Conservation (phyloP, 2,113 vertebrate genomes). For the Solea solea region DNA sequence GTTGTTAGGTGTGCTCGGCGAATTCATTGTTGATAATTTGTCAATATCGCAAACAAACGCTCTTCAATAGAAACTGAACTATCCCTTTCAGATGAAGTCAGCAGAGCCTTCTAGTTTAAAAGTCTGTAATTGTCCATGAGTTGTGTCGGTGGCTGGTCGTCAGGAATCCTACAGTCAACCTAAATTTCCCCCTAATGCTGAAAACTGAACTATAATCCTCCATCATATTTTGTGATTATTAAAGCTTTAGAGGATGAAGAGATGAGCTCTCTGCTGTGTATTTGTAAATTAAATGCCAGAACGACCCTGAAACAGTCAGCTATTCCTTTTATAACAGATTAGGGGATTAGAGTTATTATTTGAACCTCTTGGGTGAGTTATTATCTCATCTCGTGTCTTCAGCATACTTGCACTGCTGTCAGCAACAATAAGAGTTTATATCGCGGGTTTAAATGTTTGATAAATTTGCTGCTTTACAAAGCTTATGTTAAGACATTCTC, state of each 20-base stretch:
- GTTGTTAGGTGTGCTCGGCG: too few relatives aligned
- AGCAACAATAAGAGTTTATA: conserved; percentile 37
- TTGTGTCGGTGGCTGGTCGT: conserved; percentile 5
- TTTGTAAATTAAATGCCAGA: conserved; percentile 39
- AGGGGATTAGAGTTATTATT: conserved; percentile 35
- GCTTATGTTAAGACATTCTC: conserved; percentile 13
- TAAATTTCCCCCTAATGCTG: conserved; percentile 41
- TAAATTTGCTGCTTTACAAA: conserved; percentile 3
- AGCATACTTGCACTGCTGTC: conserved; percentile 32
- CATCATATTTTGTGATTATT: conserved; percentile 53
- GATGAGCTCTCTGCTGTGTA: conserved; percentile 32
- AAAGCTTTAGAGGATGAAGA: conserved; percentile 56
- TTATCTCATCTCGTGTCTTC: conserved; percentile 41
- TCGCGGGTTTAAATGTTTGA: conserved; percentile 41
- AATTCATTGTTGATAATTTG: too few relatives aligned
- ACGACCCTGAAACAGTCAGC: conserved; percentile 35
- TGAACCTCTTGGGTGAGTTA: conserved; percentile 15
- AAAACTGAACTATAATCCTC: conserved; percentile 54
- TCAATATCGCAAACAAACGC: not conserved
- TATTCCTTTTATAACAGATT: conserved; percentile 42
- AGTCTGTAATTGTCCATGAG: not conserved
- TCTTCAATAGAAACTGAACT: too few relatives aligned
- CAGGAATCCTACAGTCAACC: conserved; percentile 20
- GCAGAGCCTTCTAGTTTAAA: not conserved
- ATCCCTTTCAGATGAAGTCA: not conserved